Percentiles rank a stretch among this genome's conserved stretches.
phyloP scores from a whole-genome alignment of 2,888 invertebrate genomes.

The Cheilosia urbana region DNA sequence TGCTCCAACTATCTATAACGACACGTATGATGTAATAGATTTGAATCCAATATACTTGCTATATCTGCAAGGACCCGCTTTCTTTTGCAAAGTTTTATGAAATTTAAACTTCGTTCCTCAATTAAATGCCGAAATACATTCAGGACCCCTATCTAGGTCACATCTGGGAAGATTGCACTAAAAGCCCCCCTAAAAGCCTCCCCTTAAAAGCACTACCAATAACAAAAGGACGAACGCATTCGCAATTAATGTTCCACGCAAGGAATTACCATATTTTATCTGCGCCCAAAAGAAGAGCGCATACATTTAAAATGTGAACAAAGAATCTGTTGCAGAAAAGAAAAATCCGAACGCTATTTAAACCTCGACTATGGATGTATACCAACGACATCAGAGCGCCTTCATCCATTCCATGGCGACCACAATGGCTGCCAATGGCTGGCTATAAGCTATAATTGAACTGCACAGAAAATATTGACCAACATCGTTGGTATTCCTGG shows the following conservation, averaged over 20 bases:
- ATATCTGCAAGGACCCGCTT: too few relatives aligned
- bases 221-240: slow-evolving; percentile 20
- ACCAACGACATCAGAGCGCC: neutral
- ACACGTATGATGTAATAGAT: too few relatives aligned
- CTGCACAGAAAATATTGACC: slow-evolving; percentile 23
- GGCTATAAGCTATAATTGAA: slow-evolving; percentile 64
- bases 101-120: too few relatives aligned
- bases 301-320: slow-evolving; percentile 25
- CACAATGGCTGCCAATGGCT: slow-evolving; percentile 34
- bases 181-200: too few relatives aligned
- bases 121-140: too few relatives aligned
- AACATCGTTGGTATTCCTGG: neutral
- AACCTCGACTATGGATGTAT: slow-evolving; percentile 29
- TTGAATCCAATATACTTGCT: too few relatives aligned
- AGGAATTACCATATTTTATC: neutral
- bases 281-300: neutral
- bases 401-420: slow-evolving; percentile 1
- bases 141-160: too few relatives aligned
- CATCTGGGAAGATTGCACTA: too few relatives aligned
- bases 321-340: slow-evolving; percentile 23
- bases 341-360: slow-evolving; percentile 37
- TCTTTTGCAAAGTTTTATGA: too few relatives aligned
- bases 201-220: neutral
- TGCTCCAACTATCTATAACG: too few relatives aligned
- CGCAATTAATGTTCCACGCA: slow-evolving; percentile 19